Evolutionary conservation across 1,140 invertebrate species (phyloP).

Genomic region (Hormaphis cornu): DNA sequence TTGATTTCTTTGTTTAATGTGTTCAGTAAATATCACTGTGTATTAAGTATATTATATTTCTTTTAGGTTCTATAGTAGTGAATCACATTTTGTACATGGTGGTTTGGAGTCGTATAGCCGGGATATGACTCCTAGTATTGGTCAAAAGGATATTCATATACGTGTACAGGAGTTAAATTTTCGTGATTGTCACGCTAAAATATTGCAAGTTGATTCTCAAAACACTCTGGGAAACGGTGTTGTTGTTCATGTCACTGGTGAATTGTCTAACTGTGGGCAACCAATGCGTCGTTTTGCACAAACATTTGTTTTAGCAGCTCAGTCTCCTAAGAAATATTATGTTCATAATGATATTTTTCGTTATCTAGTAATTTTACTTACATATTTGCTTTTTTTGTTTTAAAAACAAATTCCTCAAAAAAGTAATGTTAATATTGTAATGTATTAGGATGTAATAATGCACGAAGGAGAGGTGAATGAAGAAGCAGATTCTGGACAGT

Average conservation of each 20-base stretch:
- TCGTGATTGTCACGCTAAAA: slow-evolving; percentile 92
- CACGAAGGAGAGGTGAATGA: slow-evolving; percentile 62
- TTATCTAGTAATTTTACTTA: slow-evolving; percentile 70
- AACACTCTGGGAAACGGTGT: slow-evolving; percentile 87
- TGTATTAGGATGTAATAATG: slow-evolving; percentile 56
- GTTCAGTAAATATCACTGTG: too few species aligned
- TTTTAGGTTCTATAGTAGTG: slow-evolving; percentile 84
- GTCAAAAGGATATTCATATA: slow-evolving; percentile 89
- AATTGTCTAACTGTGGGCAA: slow-evolving; percentile 88
- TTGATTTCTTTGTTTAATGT: too few species aligned
- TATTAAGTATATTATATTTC: too few species aligned
- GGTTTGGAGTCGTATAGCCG: slow-evolving; percentile 68
- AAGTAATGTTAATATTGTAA: neutral
- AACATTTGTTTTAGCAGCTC: slow-evolving; percentile 90
- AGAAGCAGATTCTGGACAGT: slow-evolving; percentile 48
- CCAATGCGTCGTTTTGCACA: slow-evolving; percentile 96
- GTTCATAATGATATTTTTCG: slow-evolving; percentile 98
- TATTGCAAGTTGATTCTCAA: slow-evolving; percentile 83
- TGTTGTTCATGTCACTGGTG: slow-evolving; percentile 93
- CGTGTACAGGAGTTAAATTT: slow-evolving; percentile 92
- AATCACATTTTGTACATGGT: slow-evolving; percentile 91
- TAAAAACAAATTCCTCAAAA: neutral
- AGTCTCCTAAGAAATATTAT: slow-evolving; percentile 93
- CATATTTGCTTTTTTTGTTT: neutral
- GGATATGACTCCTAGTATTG: slow-evolving; percentile 76